Evolutionary conservation across 2,113 vertebrate species (phyloP).

Genomic region (Sclerurus mexicanus): DNA sequence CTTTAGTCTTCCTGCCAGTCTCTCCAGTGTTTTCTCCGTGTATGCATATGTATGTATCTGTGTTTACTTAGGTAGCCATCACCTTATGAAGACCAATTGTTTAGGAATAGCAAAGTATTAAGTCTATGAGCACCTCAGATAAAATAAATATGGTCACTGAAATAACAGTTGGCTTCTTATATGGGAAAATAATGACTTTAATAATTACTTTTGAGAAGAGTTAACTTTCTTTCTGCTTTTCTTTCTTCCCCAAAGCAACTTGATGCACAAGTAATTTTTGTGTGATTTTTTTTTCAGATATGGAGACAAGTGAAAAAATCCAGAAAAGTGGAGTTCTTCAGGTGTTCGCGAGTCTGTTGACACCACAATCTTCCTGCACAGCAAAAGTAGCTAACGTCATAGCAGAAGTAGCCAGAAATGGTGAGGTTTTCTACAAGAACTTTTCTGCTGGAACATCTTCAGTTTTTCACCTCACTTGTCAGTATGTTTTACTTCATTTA

Average conservation of each 20-base stretch:
- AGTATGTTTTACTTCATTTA: constrained; percentile 81
- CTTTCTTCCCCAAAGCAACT: neutral
- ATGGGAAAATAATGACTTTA: neutral
- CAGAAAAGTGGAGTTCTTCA: constrained; percentile 90
- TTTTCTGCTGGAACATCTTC: constrained; percentile 82
- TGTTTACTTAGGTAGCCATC: neutral
- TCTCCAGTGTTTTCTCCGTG: neutral
- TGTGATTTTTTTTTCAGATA: constrained; percentile 80
- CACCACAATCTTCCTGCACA: constrained; percentile 86
- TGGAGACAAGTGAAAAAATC: constrained; percentile 91
- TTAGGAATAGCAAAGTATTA: neutral
- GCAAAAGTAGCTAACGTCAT: constrained; percentile 97
- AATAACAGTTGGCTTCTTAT: neutral
- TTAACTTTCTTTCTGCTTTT: neutral
- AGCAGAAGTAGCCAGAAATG: constrained; percentile 98
- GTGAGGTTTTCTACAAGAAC: constrained; percentile 84
- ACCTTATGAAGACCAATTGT: neutral
- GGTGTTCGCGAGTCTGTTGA: constrained; percentile 84
- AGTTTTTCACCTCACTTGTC: constrained; percentile 80
- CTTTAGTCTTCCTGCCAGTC: neutral
- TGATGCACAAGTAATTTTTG: constrained; percentile 23
- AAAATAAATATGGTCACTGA: neutral
- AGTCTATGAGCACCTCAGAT: neutral
- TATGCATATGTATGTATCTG: neutral
- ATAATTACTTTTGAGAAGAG: neutral